Evolutionary conservation across 2,113 vertebrate species (phyloP), one percentile per base, ranked within the genome.

Genomic region (Gracilinanus agilis): DNA sequence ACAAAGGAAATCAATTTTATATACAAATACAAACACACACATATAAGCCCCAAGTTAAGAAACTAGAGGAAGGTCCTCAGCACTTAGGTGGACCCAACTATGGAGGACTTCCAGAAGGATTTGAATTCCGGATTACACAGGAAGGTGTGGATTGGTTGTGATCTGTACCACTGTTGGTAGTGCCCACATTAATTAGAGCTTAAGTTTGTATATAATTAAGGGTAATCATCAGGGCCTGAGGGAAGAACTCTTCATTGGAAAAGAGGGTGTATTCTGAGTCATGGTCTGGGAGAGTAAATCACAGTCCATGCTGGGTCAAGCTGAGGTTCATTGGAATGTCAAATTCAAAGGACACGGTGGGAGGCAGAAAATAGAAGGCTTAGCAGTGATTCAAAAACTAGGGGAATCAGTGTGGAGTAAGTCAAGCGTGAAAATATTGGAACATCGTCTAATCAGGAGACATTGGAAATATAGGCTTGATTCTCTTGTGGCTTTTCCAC

Each of bases 181-280:
- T 83, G 67, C 67, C n/a, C n/a, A 83, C 67, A 83, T 40, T 83
- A 83, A 83, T 83, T 83, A 83, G 67, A 83, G 67, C 67, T 83
- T 83, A 9, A 83, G 67, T 83, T 83, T 83, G 67, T 83, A 83
- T 83, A 40, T 83, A 83, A 83, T 83, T 83, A 83, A 83, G 5
- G 67, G n/a, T 34, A 83, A 83, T 83, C 67, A 83, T 7, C n/a
- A 40, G n/a, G 67, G n/a, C 67, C 67, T 40, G n/a, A 83, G 67
- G 67, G 67, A 83, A 83, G 67, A 83, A 83, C 34, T 83, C 67
- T 83, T 83, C n/a, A 40, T 19, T 40, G 19, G 67, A 40, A 83
- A 83, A 83, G 67, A 83, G 67, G n/a, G n/a, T 83, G 5, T 40
- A 23, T 40, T 83, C 16, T 83, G 67, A 83, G 67, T 83, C 67